These are phyloP conservation scores for Hyla sarda DNA, from an alignment of 2,113 vertebrate genomes.

Conservation along the genomic window DNA sequence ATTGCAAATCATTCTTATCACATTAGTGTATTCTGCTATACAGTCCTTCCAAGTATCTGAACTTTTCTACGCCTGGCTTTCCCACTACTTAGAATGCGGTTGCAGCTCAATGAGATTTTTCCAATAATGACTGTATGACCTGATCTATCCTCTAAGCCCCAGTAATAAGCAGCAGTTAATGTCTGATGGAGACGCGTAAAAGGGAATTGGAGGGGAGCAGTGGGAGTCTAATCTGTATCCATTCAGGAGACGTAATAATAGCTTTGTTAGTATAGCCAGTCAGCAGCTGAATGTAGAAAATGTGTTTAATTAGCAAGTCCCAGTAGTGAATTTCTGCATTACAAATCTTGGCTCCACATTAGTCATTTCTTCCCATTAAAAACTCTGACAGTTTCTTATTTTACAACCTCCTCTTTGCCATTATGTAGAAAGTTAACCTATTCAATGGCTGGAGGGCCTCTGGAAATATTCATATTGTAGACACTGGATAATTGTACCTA, in stretches of 20 bases:
- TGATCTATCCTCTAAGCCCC: slow-evolving; percentile 44
- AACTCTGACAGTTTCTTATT: slow-evolving; percentile 49
- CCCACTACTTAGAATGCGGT: slow-evolving; percentile 21
- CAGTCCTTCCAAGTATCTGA: neutral
- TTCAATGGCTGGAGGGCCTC: neutral
- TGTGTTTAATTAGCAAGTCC: slow-evolving; percentile 60
- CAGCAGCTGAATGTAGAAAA: slow-evolving; percentile 52
- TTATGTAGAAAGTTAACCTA: slow-evolving; percentile 50
- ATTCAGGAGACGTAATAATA: slow-evolving; percentile 55
- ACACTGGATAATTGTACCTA: slow-evolving; percentile 75
- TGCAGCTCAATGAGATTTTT: slow-evolving; percentile 45
- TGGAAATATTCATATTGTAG: neutral
- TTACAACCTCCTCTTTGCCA: slow-evolving; percentile 33
- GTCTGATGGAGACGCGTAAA: slow-evolving; percentile 44
- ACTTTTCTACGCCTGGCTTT: neutral
- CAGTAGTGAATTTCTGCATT: slow-evolving; percentile 51
- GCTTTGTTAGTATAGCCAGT: slow-evolving; percentile 53
- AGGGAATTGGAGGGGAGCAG: slow-evolving; percentile 38
- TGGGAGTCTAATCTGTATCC: slow-evolving; percentile 55
- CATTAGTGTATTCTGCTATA: neutral
- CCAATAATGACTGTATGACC: slow-evolving; percentile 45
- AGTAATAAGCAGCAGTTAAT: slow-evolving; percentile 48
- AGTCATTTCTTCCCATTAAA: slow-evolving; percentile 54
- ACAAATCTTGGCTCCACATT: slow-evolving; percentile 43
- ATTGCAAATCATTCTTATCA: neutral